Evolutionary conservation across 1,140 invertebrate genomes (phyloP).

Genomic region (Gryllus bimaculatus): DNA sequence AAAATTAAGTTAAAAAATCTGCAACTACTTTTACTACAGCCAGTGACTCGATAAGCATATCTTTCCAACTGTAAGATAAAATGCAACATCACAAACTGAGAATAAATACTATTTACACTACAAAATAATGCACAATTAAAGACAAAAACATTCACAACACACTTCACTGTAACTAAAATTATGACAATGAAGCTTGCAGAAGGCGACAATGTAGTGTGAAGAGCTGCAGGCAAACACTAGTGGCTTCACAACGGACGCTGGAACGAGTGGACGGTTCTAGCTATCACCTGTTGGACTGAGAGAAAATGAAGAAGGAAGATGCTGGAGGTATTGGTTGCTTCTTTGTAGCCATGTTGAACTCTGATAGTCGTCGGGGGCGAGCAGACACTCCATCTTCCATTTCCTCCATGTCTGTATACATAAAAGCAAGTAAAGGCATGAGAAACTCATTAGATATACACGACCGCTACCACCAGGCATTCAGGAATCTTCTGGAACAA

Average conservation of each 20-base stretch:
- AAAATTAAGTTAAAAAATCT: neutral
- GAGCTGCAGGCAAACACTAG: neutral
- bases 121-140: neutral
- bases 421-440: slow-evolving; percentile 8
- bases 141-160: neutral
- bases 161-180: neutral
- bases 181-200: neutral
- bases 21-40: neutral
- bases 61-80: neutral
- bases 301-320: slow-evolving; percentile 94
- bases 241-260: neutral
- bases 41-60: neutral
- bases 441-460: slow-evolving; percentile 1
- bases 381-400: slow-evolving; percentile 34
- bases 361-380: slow-evolving; percentile 58
- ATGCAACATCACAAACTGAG: neutral
- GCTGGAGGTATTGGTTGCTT: slow-evolving; percentile 89
- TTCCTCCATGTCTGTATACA: slow-evolving; percentile 31
- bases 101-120: neutral
- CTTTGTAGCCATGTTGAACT: slow-evolving; percentile 78
- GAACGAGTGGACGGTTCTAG: slow-evolving; percentile 11
- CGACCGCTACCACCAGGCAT: neutral
- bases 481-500: neutral
- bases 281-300: slow-evolving; percentile 80
- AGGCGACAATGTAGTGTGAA: neutral